These are phyloP conservation scores for Nasonovia ribisnigri DNA, from an alignment of 2,888 invertebrate genomes.

Conservation along the genomic window DNA sequence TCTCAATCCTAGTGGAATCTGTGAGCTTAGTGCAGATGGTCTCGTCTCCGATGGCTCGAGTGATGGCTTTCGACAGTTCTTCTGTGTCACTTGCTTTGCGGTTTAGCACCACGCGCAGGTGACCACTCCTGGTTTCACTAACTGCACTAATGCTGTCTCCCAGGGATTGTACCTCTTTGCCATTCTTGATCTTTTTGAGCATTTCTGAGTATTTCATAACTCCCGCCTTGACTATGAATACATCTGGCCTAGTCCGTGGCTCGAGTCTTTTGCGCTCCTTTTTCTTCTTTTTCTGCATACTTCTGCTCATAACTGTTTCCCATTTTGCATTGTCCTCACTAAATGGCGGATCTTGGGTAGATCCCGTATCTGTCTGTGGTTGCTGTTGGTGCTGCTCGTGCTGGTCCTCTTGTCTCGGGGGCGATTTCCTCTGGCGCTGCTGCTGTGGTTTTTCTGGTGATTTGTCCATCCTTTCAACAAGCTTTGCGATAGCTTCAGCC, in stretches of 20 bases:
- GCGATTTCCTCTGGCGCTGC: not conserved
- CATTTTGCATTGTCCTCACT: no score
- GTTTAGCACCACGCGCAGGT: no score
- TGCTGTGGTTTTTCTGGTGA: no score
- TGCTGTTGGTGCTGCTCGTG: not conserved
- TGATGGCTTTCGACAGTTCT: no score
- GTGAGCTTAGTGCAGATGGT: not conserved
- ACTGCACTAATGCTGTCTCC: not conserved
- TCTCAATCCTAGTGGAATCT: not conserved
- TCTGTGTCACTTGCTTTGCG: no score
- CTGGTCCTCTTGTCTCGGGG: not conserved
- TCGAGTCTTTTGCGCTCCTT: not conserved
- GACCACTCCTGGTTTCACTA: no score
- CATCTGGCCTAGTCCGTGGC: not conserved
- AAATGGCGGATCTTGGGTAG: not conserved
- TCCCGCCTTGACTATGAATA: not conserved
- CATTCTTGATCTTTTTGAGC: not conserved
- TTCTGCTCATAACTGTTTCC: no score
- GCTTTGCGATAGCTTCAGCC: not conserved
- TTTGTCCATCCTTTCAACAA: not conserved
- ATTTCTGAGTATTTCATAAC: not conserved
- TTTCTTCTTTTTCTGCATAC: not conserved
- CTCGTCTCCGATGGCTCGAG: not conserved
- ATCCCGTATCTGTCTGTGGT: not conserved
- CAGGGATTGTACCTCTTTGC: not conserved